These are phyloP conservation scores for Luidia sarsii DNA, from an alignment of 53 echinoderm and acorn worm species.

Conservation along the genomic window DNA sequence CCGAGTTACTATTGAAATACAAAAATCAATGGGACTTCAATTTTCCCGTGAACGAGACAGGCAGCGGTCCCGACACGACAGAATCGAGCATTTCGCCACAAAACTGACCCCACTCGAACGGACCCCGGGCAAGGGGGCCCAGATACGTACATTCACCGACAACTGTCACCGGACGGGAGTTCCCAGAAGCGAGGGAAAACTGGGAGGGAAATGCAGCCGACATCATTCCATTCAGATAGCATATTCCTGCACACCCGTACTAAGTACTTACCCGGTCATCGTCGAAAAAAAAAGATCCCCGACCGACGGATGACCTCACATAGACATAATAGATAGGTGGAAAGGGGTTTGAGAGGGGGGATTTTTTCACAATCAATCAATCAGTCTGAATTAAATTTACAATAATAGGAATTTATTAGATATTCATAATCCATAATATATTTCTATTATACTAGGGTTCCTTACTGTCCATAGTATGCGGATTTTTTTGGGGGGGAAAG, in stretches of 20 bases:
- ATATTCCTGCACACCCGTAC: not conserved
- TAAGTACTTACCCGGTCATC: slow-evolving; percentile 12
- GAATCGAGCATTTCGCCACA: not conserved
- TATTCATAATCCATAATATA: no score
- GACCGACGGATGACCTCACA: slow-evolving; percentile 45
- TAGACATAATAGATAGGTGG: slow-evolving; percentile 33
- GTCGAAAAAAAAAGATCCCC: slow-evolving; percentile 22
- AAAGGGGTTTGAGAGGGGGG: not conserved
- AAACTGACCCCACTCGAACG: not conserved
- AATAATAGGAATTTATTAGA: no score
- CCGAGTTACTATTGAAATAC: no score
- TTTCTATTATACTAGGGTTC: no score
- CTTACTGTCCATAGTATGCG: no score
- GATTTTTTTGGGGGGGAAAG: no score
- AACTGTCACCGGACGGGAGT: slow-evolving; percentile 19
- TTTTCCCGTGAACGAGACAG: no score
- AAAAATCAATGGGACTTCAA: no score
- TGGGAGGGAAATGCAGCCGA: not conserved
- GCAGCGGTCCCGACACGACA: no score
- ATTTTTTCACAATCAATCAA: no score
- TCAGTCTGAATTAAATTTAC: no score
- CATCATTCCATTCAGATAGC: not conserved
- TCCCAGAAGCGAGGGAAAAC: not conserved
- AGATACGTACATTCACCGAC: slow-evolving; percentile 23
- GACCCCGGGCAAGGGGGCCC: not conserved